Conservation (phyloP, 2,113 vertebrate genomes). For the Hydropotes inermis region DNA sequence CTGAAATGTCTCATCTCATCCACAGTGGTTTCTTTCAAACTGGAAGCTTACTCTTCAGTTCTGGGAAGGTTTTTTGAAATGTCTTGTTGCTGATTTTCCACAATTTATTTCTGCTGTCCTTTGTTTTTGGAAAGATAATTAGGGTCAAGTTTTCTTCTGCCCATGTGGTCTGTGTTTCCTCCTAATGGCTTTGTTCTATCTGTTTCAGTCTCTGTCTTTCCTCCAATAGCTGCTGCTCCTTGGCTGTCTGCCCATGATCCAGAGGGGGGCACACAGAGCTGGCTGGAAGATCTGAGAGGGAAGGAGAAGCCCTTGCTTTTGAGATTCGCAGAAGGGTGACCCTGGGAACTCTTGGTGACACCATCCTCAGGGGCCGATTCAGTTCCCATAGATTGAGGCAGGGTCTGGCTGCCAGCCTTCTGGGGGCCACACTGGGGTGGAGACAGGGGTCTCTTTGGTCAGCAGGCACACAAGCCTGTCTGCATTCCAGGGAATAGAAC, state of each 20-base stretch:
- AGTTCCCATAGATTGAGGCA: not conserved
- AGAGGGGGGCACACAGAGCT: not conserved
- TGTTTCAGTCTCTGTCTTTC: not conserved
- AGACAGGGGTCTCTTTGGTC: not conserved
- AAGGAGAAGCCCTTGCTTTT: not conserved
- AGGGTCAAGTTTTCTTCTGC: not conserved
- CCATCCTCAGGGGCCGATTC: not conserved
- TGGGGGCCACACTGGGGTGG: not conserved
- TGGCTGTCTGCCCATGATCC: not conserved
- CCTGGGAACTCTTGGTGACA: not conserved
- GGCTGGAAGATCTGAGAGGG: not conserved
- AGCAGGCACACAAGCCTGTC: not conserved
- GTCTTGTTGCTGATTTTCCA: not conserved
- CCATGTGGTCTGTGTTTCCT: fast-evolving
- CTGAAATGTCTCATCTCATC: not conserved
- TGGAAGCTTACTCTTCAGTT: not conserved
- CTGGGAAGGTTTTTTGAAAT: not conserved
- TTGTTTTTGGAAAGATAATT: not conserved
- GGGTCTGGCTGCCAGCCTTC: not conserved
- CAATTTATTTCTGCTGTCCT: not conserved
- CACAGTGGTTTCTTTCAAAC: not conserved
- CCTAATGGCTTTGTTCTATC: not conserved
- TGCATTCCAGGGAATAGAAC: too few relatives aligned
- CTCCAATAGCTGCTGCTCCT: not conserved
- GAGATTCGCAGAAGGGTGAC: not conserved